Evolutionary conservation across 2,113 vertebrate species (phyloP).

Genomic region (Panthera uncia): DNA sequence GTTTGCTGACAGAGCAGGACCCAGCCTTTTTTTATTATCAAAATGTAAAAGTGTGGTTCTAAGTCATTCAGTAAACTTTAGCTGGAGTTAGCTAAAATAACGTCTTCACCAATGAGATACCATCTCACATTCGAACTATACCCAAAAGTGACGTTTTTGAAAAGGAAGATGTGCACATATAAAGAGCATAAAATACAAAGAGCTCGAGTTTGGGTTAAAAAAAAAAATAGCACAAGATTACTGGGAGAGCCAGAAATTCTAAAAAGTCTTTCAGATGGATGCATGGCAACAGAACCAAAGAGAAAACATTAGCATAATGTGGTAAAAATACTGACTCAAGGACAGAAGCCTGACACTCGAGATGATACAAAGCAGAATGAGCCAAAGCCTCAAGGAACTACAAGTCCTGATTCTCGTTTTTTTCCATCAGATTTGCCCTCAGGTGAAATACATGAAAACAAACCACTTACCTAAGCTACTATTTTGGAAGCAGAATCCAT

Average conservation of each 20-base stretch:
- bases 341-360: not conserved
- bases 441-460: not conserved
- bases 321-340: not conserved
- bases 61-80: not conserved
- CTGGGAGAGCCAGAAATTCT: conserved; percentile 15
- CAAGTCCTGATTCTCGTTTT: not conserved
- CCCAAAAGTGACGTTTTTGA: conserved; percentile 8
- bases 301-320: conserved; percentile 10
- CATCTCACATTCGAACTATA: conserved; percentile 15
- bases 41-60: not conserved
- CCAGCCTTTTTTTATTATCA: not conserved
- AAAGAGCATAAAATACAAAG: conserved; percentile 15
- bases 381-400: not conserved
- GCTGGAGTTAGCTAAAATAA: conserved; percentile 32
- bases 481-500: not conserved
- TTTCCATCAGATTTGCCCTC: not conserved
- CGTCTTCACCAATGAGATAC: not conserved
- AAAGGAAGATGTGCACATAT: conserved; percentile 29
- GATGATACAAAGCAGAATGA: not conserved
- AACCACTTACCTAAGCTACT: not conserved
- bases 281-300: conserved; percentile 15
- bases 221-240: conserved; percentile 16
- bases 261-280: conserved; percentile 46
- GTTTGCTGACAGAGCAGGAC: not conserved
- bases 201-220: not conserved